These are phyloP conservation scores for Drosophila imparisetae DNA, from an alignment of 2,888 invertebrate species.

Conservation along the genomic window DNA sequence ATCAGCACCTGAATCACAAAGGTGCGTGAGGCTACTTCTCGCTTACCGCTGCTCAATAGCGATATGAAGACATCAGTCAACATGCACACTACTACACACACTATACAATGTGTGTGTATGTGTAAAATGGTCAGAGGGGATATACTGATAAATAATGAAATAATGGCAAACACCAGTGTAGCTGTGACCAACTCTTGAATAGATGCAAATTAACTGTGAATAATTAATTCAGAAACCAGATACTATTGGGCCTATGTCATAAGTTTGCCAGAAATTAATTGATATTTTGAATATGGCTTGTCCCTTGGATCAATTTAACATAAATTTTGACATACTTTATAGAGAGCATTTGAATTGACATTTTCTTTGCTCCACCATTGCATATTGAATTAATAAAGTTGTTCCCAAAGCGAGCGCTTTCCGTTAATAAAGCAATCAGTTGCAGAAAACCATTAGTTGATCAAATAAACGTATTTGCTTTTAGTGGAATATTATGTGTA, in stretches of 20 bases:
- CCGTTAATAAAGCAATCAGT: conserved; percentile 30
- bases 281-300: not conserved
- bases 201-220: conserved; percentile 25
- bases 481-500: conserved; percentile 31
- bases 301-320: not conserved
- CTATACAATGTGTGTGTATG: not conserved
- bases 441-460: conserved; percentile 26
- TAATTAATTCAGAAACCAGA: conserved; percentile 2
- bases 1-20: conserved; percentile 50
- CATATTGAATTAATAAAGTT: not conserved
- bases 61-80: conserved; percentile 67
- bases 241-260: not conserved
- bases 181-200: not conserved
- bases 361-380: not conserved
- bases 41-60: conserved; percentile 5
- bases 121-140: not conserved
- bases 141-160: conserved; percentile 48
- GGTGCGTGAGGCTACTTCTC: conserved; percentile 52
- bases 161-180: conserved; percentile 18
- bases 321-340: not conserved
- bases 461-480: conserved; percentile 18
- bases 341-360: not conserved
- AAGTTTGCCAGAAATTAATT: not conserved
- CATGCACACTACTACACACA: not conserved
- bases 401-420: not conserved